These are phyloP conservation scores for Acleris holmiana DNA, from an alignment of 2,888 invertebrate genomes.

Conservation along the genomic window DNA sequence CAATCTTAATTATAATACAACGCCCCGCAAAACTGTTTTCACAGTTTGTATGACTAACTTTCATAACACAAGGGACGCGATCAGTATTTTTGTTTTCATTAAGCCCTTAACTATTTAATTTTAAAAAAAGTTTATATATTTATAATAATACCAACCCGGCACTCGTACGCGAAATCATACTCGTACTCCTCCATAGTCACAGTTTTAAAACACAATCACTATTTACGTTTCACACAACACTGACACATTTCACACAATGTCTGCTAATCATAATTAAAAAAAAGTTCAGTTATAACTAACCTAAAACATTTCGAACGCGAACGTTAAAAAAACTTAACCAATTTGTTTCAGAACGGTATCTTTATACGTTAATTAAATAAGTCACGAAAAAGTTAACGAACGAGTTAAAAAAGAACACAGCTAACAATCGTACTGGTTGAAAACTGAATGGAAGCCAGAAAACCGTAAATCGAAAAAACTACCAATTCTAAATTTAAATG, in stretches of 20 bases:
- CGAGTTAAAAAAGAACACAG: slow-evolving; percentile 51
- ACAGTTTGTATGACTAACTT: too few species aligned
- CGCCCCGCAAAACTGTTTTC: too few species aligned
- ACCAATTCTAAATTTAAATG: slow-evolving; percentile 74
- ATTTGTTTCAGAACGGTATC: neutral
- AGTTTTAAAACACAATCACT: slow-evolving; percentile 52
- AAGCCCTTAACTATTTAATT: too few species aligned
- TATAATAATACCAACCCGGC: slow-evolving; percentile 79
- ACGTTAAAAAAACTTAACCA: neutral
- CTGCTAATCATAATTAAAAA: slow-evolving; percentile 44
- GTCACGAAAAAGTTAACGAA: slow-evolving; percentile 9
- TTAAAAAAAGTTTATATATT: neutral
- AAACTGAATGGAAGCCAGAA: slow-evolving; percentile 78
- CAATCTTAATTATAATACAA: too few species aligned
- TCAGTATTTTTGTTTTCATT: too few species aligned
- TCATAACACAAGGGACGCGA: too few species aligned
- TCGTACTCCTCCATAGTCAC: slow-evolving; percentile 79
- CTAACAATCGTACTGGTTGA: slow-evolving; percentile 59
- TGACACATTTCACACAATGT: slow-evolving; percentile 46
- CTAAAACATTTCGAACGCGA: slow-evolving; percentile 41
- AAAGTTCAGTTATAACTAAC: slow-evolving; percentile 45
- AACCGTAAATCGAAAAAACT: slow-evolving; percentile 70
- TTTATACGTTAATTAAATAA: slow-evolving; percentile 22
- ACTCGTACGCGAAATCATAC: slow-evolving; percentile 87
- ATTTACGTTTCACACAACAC: slow-evolving; percentile 50